Evolutionary conservation across 2,113 vertebrate genomes (phyloP), one percentile per base, ranked within the genome.

Genomic region (Odocoileus hemionus): DNA sequence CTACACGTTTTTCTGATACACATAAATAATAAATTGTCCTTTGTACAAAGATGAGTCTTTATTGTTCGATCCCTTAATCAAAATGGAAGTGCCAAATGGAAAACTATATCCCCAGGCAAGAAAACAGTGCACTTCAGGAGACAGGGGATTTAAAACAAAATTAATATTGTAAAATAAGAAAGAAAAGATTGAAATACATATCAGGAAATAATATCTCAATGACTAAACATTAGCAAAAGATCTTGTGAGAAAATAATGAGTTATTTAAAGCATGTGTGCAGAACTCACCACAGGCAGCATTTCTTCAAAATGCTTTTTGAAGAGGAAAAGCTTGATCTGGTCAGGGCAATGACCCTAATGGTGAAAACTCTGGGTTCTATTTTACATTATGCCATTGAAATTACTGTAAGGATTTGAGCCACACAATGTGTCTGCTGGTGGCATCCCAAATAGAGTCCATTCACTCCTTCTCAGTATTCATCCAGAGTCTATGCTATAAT

Each of bases 21-120:
- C 97, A 96, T 89, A 98, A 99, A 98, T 98, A 98, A 98, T 98
- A 96, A 98, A 98, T 98, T 98, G 96, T 97, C 97, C 96, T 98
- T 98, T 97, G 97, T 98, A 98, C 94, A 98, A 98, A 98, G 96
- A 98, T 96, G 96, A 98, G 87, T 74, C 70, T 94, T 97, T 95
- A 97, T 92, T 91, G 96, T 95, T 94, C 28, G 14, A 93, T 97
- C 96, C 43, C 80, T 98, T 97, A 98, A 98, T 98, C 98, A 98
- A 98, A 98, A 98, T 95, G 83, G 97, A 98, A 98, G 96, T 76
- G 74, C 93, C 83, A 96, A 97, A 91, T 95, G 93, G 92, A 98
- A 98, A 98, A 98, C 97, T 96, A 91, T 94, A 91, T 95, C 98
- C 96, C 94, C 61, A 96, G 97, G 98, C 95, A 98, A 98, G 91